Evolutionary conservation across 2,113 vertebrate genomes (phyloP), one percentile per base, ranked within the genome.

Genomic region (Trachemys scripta): DNA sequence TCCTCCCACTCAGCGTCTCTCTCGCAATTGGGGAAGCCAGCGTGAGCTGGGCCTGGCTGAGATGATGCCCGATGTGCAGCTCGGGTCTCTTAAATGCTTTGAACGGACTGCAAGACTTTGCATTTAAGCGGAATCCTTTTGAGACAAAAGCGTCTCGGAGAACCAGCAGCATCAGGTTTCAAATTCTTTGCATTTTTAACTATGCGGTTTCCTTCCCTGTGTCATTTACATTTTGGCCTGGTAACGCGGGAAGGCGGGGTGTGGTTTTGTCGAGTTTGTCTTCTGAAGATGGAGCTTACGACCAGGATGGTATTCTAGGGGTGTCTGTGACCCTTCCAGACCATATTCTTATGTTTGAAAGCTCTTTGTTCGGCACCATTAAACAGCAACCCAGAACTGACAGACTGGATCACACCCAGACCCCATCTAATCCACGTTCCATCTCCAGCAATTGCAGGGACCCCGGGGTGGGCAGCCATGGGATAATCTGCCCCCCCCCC

Each of bases 161-260:
- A 29, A 35, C 59, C 59, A 62, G 62, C 62, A 19, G 8, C 16
- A 4, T 69, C 31, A n/a, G 16, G 8, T 69, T 62, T 69, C 7
- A 69, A n/a, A 69, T 69, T 6, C 35, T 35, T 16, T n/a, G 62
- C 14, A 69, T 35, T 69, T 62, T 19, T 69, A 69, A 69, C 31
- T 35, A 9, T n/a, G 62, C 35, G 0, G 35, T 69, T n/a, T 69
- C 62, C 62, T 35, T 35, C 35, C 29, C 62, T 5, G 13, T 16
- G 62, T 16, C 31, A n/a, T n/a, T 9, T 65, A 16, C 31, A 8
- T n/a, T 65, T n/a, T 35, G 31, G 31, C 62, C 17, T 65, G n/a
- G 16, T 8, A 8, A 35, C 3, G 1, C 3, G 14, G 31, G 6
- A 19, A 38, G 16, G 35, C 4, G 11, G 62, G 62, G 3, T 9